Conservation (phyloP, 1,140 invertebrate genomes). For the Lithobius niger region DNA sequence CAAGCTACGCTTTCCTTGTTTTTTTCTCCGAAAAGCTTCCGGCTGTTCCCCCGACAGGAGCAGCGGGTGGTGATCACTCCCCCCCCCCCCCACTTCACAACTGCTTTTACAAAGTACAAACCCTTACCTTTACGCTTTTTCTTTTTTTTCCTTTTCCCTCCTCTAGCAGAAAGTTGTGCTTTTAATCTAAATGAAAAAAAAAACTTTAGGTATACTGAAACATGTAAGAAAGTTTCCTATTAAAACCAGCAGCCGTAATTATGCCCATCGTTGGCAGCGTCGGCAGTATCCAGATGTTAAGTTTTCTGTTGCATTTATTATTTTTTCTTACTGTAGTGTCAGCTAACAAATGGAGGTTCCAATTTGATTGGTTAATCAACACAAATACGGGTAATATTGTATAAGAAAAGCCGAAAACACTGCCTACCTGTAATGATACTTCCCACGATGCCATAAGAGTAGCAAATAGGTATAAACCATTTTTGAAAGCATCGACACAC, state of each 20-base stretch:
- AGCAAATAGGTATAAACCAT: too few species aligned
- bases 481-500: too few species aligned
- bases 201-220: neutral
- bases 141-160: conserved; percentile 27
- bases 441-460: too few species aligned
- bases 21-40: too few species aligned
- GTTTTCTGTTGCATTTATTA: neutral
- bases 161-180: conserved; percentile 29
- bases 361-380: neutral
- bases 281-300: neutral
- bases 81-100: too few species aligned
- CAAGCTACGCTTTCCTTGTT: too few species aligned
- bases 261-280: too few species aligned
- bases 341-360: neutral
- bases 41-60: too few species aligned
- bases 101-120: conserved; percentile 11
- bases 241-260: too few species aligned
- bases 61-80: too few species aligned
- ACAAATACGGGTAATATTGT: neutral
- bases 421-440: too few species aligned
- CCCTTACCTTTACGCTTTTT: conserved; percentile 21
- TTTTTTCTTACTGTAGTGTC: neutral
- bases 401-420: too few species aligned
- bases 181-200: conserved; percentile 27
- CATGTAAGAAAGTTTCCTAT: neutral